Conservation (phyloP, 2,797 vertebrate genomes). For the Oreochromis grahami region DNA sequence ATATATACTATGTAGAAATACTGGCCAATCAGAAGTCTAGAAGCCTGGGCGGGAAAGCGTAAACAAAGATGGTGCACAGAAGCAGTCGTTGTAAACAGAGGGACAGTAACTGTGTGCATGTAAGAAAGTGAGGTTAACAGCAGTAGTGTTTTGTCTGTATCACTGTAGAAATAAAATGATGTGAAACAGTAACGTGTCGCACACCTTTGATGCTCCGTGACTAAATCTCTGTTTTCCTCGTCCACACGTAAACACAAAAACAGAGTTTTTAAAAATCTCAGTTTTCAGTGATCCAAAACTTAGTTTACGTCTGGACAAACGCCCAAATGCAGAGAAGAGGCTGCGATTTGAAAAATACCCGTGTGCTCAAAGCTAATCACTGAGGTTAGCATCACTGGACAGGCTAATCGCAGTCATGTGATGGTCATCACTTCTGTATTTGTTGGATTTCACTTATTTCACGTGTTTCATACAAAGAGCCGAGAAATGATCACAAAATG, state of each 20-base stretch:
- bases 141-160: not conserved
- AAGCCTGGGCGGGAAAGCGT: not conserved
- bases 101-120: not conserved
- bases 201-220: not conserved
- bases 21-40: not conserved
- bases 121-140: not conserved
- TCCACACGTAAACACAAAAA: not conserved
- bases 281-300: not conserved
- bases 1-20: too few relatives aligned
- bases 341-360: not conserved
- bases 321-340: accelerated
- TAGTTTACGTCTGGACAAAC: accelerated
- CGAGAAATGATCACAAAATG: not conserved
- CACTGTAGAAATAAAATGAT: not conserved
- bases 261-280: not conserved
- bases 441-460: not conserved
- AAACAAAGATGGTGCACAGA: not conserved
- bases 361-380: not conserved
- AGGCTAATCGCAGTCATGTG: not conserved
- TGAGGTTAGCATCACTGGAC: not conserved
- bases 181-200: accelerated
- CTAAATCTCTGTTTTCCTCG: not conserved
- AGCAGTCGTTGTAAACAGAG: not conserved
- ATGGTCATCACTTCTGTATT: not conserved
- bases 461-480: not conserved